Evolutionary conservation across 2,797 vertebrate genomes (phyloP).

Genomic region (Acanthurus lineatus): DNA sequence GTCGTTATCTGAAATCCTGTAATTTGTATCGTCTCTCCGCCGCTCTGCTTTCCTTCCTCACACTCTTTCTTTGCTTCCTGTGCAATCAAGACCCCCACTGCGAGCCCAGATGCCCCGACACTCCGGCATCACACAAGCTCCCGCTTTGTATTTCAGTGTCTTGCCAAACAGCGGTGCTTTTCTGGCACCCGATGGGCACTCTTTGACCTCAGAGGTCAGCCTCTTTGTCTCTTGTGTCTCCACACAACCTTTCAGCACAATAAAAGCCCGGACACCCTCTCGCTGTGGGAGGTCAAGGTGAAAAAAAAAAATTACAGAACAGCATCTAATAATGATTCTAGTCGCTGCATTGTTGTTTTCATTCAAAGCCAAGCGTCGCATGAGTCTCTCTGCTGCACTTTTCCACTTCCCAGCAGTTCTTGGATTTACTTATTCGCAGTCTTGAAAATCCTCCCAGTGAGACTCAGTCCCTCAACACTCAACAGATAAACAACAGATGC

Average conservation of each 20-base stretch:
- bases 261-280: background rate
- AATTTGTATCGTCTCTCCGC: constrained; percentile 12
- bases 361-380: background rate
- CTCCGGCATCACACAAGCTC: constrained; percentile 73
- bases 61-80: constrained; percentile 64
- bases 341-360: constrained; percentile 3
- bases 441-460: constrained; percentile 64
- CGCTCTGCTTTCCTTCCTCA: constrained; percentile 54
- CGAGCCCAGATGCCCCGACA: constrained; percentile 81
- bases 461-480: constrained; percentile 61
- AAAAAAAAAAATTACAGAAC: background rate
- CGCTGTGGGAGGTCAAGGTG: background rate
- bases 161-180: constrained; percentile 69
- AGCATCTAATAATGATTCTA: background rate
- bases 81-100: constrained; percentile 68
- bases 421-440: constrained; percentile 59
- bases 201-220: constrained; percentile 49
- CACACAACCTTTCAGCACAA: background rate
- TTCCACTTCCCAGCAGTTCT: constrained; percentile 30
- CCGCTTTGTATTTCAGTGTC: constrained; percentile 60
- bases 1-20: constrained; percentile 18
- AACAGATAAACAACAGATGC: constrained; percentile 79
- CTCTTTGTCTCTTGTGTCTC: background rate
- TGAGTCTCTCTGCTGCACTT: constrained; percentile 18
- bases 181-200: constrained; percentile 59